Evolutionary conservation across 1,140 invertebrate species (phyloP).

Genomic region (Dreissena rostriformis): DNA sequence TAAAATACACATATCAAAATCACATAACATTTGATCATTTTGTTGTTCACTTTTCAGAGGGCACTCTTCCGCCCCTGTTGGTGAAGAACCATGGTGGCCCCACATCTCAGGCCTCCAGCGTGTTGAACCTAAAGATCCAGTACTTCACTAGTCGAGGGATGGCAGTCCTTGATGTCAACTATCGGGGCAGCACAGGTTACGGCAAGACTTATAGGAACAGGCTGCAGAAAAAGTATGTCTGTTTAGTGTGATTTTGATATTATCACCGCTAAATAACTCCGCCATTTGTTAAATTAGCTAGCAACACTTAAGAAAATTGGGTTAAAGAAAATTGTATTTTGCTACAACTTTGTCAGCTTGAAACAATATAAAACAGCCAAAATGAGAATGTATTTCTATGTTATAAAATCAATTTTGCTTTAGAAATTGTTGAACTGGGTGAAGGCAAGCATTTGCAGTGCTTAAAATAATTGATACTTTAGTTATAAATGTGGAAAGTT

Average conservation of each 20-base stretch:
- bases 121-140: constrained; percentile 78
- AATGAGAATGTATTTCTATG: background rate
- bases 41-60: constrained; percentile 47
- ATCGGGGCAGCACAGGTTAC: constrained; percentile 81
- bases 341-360: too few species aligned
- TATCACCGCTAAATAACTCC: background rate
- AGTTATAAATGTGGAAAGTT: too few species aligned
- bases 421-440: background rate
- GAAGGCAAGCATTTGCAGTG: background rate
- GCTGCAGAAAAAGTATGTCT: constrained; percentile 70
- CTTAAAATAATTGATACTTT: too few species aligned
- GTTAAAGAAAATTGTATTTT: too few species aligned
- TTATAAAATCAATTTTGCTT: background rate
- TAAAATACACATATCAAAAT: too few species aligned
- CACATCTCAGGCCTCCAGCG: constrained; percentile 69
- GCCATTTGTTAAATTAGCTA: too few species aligned
- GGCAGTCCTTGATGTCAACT: constrained; percentile 81
- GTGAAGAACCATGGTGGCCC: constrained; percentile 81
- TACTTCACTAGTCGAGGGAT: constrained; percentile 81
- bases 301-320: too few species aligned
- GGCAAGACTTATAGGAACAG: constrained; percentile 76
- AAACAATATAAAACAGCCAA: too few species aligned
- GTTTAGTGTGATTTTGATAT: background rate
- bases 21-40: too few species aligned
- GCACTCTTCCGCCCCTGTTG: constrained; percentile 77